Conservation (phyloP, 2,113 vertebrate species). For the Brienomyrus longianalis region DNA sequence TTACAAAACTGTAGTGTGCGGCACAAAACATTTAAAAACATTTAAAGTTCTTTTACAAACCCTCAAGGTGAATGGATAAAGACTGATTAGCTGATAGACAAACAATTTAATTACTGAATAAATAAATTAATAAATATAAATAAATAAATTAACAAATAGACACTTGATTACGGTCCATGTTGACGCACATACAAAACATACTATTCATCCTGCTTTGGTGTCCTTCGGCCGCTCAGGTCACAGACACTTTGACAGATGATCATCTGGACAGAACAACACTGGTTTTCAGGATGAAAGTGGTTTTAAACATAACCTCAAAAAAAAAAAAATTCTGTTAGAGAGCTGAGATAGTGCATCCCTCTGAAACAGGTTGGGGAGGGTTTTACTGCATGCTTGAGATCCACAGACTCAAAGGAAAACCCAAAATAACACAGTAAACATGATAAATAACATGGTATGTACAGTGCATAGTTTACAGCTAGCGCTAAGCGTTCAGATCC, state of each 20-base stretch:
- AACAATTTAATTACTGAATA: conserved; percentile 26
- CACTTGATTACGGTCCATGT: conserved; percentile 24
- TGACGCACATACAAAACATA: neutral
- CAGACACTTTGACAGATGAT: neutral
- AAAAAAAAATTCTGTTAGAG: neutral
- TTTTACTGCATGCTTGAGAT: conserved; percentile 50
- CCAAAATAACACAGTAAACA: conserved; percentile 19
- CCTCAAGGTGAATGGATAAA: conserved; percentile 19
- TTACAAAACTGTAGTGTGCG: conserved; percentile 1
- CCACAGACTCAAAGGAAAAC: conserved; percentile 34
- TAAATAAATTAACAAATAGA: conserved; percentile 48
- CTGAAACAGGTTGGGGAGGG: conserved; percentile 27
- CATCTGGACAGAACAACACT: neutral
- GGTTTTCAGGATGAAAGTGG: neutral
- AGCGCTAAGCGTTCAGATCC: conserved; percentile 47
- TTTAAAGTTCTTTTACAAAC: neutral
- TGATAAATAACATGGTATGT: conserved; percentile 51
- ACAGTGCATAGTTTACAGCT: conserved; percentile 77
- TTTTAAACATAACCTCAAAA: neutral
- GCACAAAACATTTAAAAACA: neutral
- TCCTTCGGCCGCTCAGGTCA: neutral
- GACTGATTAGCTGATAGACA: conserved; percentile 5
- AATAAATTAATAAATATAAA: conserved; percentile 43
- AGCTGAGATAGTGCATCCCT: neutral
- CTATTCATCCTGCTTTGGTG: neutral